Evolutionary conservation across 1,140 invertebrate genomes (phyloP), one percentile per base, ranked within the genome.

Genomic region (Reticulitermes speratus): DNA sequence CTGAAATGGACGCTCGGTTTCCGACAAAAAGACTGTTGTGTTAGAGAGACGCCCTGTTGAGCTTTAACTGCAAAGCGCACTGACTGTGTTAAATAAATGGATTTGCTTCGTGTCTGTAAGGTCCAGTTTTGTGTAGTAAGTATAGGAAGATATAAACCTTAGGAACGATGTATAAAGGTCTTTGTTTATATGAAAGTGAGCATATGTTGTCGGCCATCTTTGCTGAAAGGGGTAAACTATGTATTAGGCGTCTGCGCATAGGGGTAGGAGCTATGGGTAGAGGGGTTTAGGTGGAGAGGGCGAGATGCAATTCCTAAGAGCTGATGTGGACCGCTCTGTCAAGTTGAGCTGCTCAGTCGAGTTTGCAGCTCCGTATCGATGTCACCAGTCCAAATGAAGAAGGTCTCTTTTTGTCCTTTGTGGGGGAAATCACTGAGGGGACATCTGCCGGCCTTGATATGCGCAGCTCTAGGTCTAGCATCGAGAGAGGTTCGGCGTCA

Each of bases 151-250:
- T 9, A 75, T 6, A 9, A 19, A 75, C 65, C 65, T 75, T 2
- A 75, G 14, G n/a, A 75, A 75, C 65, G 7, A 75, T 6, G 19
- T 25, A 11, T 30, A 30, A 25, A 30, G 25, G 65, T 75, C 65
- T 75, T 75, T 30, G n/a, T n/a, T 75, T 30, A 75, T 16, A 75
- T 30, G 65, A 75, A 75, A 75, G 65, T 75, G 65, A 75, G 65
- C 65, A 75, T 75, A 75, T 14, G 65, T 30, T 75, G 65, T 75
- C 65, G n/a, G 65, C 65, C 65, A 75, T 75, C 65, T 75, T 75
- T 75, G 65, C 65, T 75, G 65, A 75, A 75, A 75, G 65, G 65
- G 65, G 65, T 75, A 25, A 75, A 9, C 65, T 75, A 75, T 75
- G 65, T 30, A 7, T 30, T 8, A 25, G n/a, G 65, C 30, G 65